phyloP scores from a whole-genome alignment of 2,797 vertebrate species.

The Acomys russatus region DNA sequence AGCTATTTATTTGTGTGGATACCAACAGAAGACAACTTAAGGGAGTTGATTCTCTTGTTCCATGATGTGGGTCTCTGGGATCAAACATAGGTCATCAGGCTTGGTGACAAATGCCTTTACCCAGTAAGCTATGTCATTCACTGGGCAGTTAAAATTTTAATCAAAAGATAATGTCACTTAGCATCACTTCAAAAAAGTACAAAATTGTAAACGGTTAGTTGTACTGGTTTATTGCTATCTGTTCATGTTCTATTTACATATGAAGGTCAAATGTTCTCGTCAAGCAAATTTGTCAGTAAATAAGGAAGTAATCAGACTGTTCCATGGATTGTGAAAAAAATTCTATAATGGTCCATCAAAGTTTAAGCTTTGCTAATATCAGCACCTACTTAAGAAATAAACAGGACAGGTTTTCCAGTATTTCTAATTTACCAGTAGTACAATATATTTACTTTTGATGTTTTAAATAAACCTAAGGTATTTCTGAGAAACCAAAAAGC shows the following conservation, averaged over 20 bases:
- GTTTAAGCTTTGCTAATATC: slow-evolving; percentile 57
- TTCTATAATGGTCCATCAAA: slow-evolving; percentile 48
- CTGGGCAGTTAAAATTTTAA: slow-evolving; percentile 25
- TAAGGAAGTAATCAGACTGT: slow-evolving; percentile 37
- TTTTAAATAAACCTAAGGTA: slow-evolving; percentile 58
- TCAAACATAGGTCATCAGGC: background rate
- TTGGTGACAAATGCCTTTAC: background rate
- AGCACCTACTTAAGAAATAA: slow-evolving; percentile 56
- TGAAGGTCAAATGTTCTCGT: slow-evolving; percentile 3
- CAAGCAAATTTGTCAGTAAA: slow-evolving; percentile 49
- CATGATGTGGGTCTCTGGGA: background rate
- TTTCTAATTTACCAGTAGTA: slow-evolving; percentile 48
- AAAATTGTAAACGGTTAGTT: slow-evolving; percentile 35
- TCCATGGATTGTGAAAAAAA: slow-evolving; percentile 43
- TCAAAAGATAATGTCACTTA: slow-evolving; percentile 31
- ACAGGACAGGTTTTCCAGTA: slow-evolving; percentile 17
- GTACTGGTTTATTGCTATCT: slow-evolving; percentile 11
- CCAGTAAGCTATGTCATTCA: background rate
- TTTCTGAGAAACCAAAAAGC: slow-evolving; percentile 52
- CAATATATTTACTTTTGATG: slow-evolving; percentile 63
- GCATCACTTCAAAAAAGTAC: slow-evolving; percentile 21
- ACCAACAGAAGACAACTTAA: background rate
- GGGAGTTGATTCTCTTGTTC: background rate
- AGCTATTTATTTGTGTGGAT: background rate
- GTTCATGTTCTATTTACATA: background rate